phyloP scores from a whole-genome alignment of 2,797 vertebrate genomes.

The Bovichtus diacanthus region DNA sequence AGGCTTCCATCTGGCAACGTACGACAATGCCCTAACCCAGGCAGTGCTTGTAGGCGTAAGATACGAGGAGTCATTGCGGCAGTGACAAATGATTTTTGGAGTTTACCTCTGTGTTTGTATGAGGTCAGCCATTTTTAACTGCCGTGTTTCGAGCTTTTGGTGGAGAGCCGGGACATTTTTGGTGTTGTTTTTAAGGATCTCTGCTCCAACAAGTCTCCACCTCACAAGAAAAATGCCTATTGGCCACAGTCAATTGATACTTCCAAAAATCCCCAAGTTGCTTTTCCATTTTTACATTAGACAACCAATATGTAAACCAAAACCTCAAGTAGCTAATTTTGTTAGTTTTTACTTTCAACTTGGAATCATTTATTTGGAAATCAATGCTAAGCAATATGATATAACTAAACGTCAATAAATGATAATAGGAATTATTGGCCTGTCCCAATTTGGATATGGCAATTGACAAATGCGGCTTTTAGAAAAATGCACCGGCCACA shows the following conservation, averaged over 20 bases:
- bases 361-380: not conserved
- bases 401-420: not conserved
- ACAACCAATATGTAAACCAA: not conserved
- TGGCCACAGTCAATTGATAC: not conserved
- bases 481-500: not conserved
- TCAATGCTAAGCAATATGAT: not conserved
- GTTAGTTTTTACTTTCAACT: not conserved
- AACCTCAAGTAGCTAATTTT: not conserved
- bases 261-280: not conserved
- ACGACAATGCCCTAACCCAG: constrained; percentile 27
- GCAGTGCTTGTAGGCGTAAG: constrained; percentile 17
- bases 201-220: constrained; percentile 19
- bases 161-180: constrained; percentile 4
- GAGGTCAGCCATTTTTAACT: constrained; percentile 52
- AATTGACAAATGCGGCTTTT: not conserved
- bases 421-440: not conserved
- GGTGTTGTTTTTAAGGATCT: constrained; percentile 45
- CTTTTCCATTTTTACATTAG: not conserved
- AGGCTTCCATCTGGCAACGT: constrained; percentile 71
- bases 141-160: constrained; percentile 47
- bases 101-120: constrained; percentile 51
- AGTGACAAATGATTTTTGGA: constrained; percentile 62
- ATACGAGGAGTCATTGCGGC: constrained; percentile 48
- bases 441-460: not conserved
- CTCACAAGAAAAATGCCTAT: not conserved